Percentiles rank a stretch among this genome's conserved stretches.
Evolutionary conservation across 2,797 vertebrate species (phyloP).

Genomic region (Lindbergichthys nudifrons): DNA sequence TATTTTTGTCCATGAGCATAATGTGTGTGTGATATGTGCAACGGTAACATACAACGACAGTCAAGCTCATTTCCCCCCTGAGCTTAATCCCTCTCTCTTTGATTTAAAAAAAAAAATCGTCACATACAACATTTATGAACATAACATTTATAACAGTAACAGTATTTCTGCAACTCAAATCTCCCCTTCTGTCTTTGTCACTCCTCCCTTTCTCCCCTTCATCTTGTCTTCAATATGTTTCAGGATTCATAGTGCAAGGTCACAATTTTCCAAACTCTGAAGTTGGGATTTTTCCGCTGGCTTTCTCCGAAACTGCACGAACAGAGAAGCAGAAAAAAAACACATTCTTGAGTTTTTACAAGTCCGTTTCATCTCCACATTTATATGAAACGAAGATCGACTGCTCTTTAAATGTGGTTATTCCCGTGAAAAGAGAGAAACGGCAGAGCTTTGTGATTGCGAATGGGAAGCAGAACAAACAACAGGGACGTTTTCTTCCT

Average conservation of each 20-base stretch:
- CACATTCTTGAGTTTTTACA: slow-evolving; percentile 33
- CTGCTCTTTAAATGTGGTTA: slow-evolving; percentile 44
- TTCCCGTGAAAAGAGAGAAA: slow-evolving; percentile 25
- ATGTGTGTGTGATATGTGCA: slow-evolving; percentile 7
- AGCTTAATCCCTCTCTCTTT: slow-evolving; percentile 39
- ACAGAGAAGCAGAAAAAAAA: slow-evolving; percentile 7
- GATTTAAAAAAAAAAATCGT: too few relatives aligned
- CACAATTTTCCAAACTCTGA: slow-evolving; percentile 70
- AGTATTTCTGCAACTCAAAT: slow-evolving; percentile 12
- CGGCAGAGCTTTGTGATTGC: slow-evolving; percentile 25
- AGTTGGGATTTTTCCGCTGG: slow-evolving; percentile 63
- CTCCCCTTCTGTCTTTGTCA: slow-evolving; percentile 1
- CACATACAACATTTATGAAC: too few relatives aligned
- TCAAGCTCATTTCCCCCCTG: neutral
- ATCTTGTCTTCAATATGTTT: slow-evolving; percentile 51
- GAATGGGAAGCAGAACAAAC: slow-evolving; percentile 52
- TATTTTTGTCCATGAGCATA: slow-evolving; percentile 12
- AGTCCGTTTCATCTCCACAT: slow-evolving; percentile 16
- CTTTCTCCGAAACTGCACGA: slow-evolving; percentile 3
- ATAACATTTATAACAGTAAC: too few relatives aligned
- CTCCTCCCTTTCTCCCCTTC: slow-evolving; percentile 13
- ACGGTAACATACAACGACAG: slow-evolving; percentile 19
- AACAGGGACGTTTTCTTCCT: slow-evolving; percentile 34
- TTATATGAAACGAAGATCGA: slow-evolving; percentile 26
- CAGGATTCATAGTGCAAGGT: slow-evolving; percentile 71